Evolutionary conservation across 2,888 invertebrate species (phyloP), one percentile per base, ranked within the genome.

Genomic region (Copidosoma aretas): DNA sequence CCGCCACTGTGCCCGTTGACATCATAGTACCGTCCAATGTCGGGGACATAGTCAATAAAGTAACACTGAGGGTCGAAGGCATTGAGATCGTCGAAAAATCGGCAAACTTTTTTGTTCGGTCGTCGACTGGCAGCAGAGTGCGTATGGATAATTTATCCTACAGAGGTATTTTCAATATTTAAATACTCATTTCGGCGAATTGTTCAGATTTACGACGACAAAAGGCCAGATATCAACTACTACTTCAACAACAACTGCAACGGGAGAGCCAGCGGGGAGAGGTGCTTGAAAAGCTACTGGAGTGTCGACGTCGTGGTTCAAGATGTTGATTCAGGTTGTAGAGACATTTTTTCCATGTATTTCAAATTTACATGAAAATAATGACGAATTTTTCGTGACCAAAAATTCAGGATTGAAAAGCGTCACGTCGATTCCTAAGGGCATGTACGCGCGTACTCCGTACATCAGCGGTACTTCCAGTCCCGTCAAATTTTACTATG

Each of bases 391-490:
- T 70, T 19, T 62, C 32, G 32, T 32, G 32, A 32, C n/a, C n/a
- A 32, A 32, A 32, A 32, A 32, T 70, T 56, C 60, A 84, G 84
- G 84, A 59, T 71, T 83, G 1, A 80, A 81, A 71, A 73, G 74
- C 5, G 80, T 82, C 0, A 67, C 73, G 21, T 83, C 85, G 10
- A 72, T 78, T 43, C 84, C 84, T 4, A 74, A 64, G 21, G 91
- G 91, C 0, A 76, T 93, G 41, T 85, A 87, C 58, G 88, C 91
- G 75, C 87, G 87, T 41, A 85, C 86, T 52, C 87, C 86, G 39
- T 93, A 91, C 78, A 87, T 89, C 41, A 78, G 91, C 0, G 93
- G 93, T 1, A 89, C 91, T 0, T 87, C 87, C 41, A 89, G 90
- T 41, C 87, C 89, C 43, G 87, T 93, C 1, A 85, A 85, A 17